Base-by-base conservation (phyloP, 1,140 invertebrate species). In the Saccostrea echinata region DNA sequence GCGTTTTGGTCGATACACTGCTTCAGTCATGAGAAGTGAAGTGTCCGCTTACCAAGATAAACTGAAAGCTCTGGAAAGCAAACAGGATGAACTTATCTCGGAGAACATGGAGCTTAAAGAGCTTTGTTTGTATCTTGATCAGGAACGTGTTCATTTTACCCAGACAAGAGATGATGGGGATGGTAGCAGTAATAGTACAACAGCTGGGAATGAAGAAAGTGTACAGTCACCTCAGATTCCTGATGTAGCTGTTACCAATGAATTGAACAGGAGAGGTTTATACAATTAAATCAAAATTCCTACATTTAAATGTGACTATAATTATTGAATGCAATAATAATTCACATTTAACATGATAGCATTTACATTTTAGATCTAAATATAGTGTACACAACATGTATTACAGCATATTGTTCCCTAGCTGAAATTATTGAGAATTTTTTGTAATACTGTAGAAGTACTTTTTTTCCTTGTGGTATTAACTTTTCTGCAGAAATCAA, bases 31-130 rank as follows among this genome's bases (percentile, higher is more conserved):
- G 98, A 96, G 98, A 61, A 98, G 99, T 95, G 98, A 99, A 95
- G 98, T 99, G 0, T 97, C 98, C 2, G 97, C 97, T 0, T 99
- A 99, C 95, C 98, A 99, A 94, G 97, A 96, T 89, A 99, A 99
- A 95, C 95, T 99, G 43, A 96, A 97, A 43, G 97, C 99, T 71
- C 95, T 99, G 84, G 98, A 99, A 93, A 97, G 84, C 13, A 98
- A 98, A 92, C 98, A 99, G 93, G 97, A 99, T 92, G 98, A 99
- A 93, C 95, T 99, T n/a, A 97, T 99, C 84, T 97, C 97, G 90
- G 98, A 99, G 92, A 99, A 99, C 95, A 95, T 98, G 86, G 98
- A 99, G 94, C 95, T 99, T 35, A 99, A 99, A 95, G 98, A 99
- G 93, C 95, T 99, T 33, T 99, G 98, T 93, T 94, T 99, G 51